Base-by-base conservation (phyloP, 2,113 vertebrate species). In the Hassar affinis region DNA sequence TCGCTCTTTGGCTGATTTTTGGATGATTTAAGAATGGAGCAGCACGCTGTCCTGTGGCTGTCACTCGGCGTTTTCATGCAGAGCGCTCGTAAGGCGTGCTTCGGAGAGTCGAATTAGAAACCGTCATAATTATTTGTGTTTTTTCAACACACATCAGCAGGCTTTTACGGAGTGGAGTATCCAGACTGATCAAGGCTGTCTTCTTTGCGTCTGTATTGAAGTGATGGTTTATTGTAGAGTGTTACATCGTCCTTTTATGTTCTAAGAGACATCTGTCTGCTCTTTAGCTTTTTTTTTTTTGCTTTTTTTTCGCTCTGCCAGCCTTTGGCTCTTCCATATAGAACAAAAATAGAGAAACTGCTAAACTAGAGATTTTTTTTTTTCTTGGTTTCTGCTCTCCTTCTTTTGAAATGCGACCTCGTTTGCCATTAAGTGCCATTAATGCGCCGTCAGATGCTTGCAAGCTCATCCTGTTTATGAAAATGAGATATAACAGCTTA, bases 341-440 rank as follows among this genome's bases (percentile, higher is more conserved):
- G 62, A 85, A 72, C 62, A 62, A 61, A 78, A 59, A 71, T 52
- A n/a, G 52, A 77, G 77, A 79, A 51, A 52, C 38, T 25, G 47
- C 22, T 22, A 49, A 49, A 49, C 18, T 54, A 30, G 57, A 66
- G 68, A 25, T n/a, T 51, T 33, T 61, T 35, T 66, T 68, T 42
- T 45, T n/a, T n/a, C 25, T 64, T 35, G 81, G 5, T 35, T 33
- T n/a, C 66, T 81, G 64, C 77, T 89, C 88, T 91, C 82, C 66
- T 4, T 20, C 49, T 76, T 85, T 85, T 85, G 71, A 89, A 90
- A 88, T 80, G 51, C 72, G 72, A 89, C 91, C 91, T 92, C 91
- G 91, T 92, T 93, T 82, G n/a, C n/a, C n/a, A n/a, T n/a, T 93
- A 92, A 90, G 89, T 89, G 85, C 89, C 91, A 89, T 92, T 91